phyloP scores from a whole-genome alignment of 2,888 invertebrate genomes.

The Mongoloraphidia duomilia region DNA sequence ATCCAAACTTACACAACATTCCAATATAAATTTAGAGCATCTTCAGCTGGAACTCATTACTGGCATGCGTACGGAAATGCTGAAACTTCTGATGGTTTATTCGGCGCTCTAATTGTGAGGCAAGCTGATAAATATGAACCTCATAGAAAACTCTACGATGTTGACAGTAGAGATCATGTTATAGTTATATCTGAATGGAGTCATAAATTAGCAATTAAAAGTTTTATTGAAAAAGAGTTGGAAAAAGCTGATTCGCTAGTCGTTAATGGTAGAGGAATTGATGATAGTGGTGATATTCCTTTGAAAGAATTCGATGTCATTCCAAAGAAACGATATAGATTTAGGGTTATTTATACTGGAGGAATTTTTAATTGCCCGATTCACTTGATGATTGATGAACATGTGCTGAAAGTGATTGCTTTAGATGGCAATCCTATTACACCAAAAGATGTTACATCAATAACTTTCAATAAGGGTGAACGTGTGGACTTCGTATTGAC shows the following conservation, averaged over 20 bases:
- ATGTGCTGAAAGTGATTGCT: conserved; percentile 47
- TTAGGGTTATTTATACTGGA: conserved; percentile 50
- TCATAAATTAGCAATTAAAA: conserved; percentile 30
- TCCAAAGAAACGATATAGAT: conserved; percentile 46
- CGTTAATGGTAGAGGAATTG: conserved; percentile 46
- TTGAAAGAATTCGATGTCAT: conserved; percentile 35
- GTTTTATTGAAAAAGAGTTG: conserved; percentile 28
- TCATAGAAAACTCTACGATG: conserved; percentile 47
- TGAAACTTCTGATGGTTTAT: conserved; percentile 52
- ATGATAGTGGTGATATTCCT: conserved; percentile 21
- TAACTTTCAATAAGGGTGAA: conserved; percentile 54
- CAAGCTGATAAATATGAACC: conserved; percentile 47
- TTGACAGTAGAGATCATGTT: conserved; percentile 53
- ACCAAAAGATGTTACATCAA: conserved; percentile 38
- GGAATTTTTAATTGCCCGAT: conserved; percentile 54
- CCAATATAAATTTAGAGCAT: conserved; percentile 55
- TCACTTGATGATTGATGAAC: conserved; percentile 48
- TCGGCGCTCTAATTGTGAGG: conserved; percentile 55
- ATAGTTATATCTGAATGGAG: conserved; percentile 59
- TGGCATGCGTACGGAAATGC: conserved; percentile 60
- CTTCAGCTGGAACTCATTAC: conserved; percentile 52
- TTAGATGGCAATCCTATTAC: conserved; percentile 54
- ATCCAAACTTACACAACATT: conserved; percentile 51
- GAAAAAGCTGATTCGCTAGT: conserved; percentile 40
- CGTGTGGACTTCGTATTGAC: conserved; percentile 59